Percentiles rank a stretch among this genome's conserved stretches.
These are phyloP conservation scores for Diplodus puntazzo DNA, from an alignment of 2,797 vertebrate genomes.

Conservation along the genomic window DNA sequence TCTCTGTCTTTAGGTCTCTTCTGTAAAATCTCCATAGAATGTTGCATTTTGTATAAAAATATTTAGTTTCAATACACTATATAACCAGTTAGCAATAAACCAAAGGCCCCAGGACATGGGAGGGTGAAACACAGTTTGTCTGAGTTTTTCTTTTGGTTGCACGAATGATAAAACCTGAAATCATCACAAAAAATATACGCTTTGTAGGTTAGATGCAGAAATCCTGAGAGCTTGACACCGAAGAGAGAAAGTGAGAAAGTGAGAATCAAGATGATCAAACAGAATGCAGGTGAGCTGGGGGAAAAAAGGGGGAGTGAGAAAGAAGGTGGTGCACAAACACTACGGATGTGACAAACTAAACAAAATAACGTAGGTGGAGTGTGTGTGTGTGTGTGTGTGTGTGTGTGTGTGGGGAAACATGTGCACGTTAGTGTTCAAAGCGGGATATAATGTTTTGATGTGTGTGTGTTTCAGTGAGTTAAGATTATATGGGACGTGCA, in stretches of 20 bases:
- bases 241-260: neutral
- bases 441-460: neutral
- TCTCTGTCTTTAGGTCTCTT: conserved; percentile 23
- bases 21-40: neutral
- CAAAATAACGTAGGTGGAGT: neutral
- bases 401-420: neutral
- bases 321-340: neutral
- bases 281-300: neutral
- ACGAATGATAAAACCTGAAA: conserved; percentile 5
- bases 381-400: neutral
- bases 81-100: neutral
- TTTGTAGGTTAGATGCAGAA: neutral
- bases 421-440: neutral
- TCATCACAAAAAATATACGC: neutral
- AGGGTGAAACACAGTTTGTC: neutral
- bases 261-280: conserved; percentile 1
- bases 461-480: neutral
- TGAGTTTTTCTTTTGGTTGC: neutral
- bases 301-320: neutral
- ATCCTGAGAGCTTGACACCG: neutral
- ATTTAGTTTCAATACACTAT: conserved; percentile 14
- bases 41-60: neutral
- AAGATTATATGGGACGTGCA: neutral
- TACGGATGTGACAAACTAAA: neutral
- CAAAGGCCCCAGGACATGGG: neutral